Percentiles rank a stretch among this genome's conserved stretches.
These are phyloP conservation scores for Neelides sp. DNA, from an alignment of 1,140 invertebrate species.

Conservation along the genomic window DNA sequence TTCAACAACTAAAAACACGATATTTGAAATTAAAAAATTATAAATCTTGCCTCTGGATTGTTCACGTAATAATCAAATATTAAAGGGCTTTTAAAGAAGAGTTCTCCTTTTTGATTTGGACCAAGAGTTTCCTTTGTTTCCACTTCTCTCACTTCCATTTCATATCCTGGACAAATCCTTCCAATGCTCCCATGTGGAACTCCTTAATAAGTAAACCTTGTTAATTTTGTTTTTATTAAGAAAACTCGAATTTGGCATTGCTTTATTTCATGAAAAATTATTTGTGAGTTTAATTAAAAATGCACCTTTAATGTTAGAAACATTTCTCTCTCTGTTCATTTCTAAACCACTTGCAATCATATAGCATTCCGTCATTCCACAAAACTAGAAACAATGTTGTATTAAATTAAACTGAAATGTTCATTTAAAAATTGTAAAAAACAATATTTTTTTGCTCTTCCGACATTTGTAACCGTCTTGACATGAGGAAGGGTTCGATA, in stretches of 20 bases:
- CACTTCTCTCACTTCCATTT: slow-evolving; percentile 2
- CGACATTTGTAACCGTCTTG: slow-evolving; percentile 5
- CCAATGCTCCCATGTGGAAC: too few relatives aligned
- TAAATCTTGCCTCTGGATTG: too few relatives aligned
- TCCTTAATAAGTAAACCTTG: not conserved
- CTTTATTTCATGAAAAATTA: not conserved
- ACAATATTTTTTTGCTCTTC: too few relatives aligned
- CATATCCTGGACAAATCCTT: slow-evolving; percentile 2
- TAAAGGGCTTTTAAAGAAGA: not conserved
- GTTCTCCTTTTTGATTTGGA: slow-evolving; percentile 3
- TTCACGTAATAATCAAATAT: not conserved
- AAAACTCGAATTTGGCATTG: not conserved
- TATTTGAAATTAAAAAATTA: too few relatives aligned
- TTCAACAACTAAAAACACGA: too few relatives aligned
- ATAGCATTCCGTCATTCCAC: slow-evolving; percentile 15
- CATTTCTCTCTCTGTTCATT: not conserved
- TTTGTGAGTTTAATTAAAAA: not conserved
- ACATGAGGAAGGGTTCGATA: not conserved
- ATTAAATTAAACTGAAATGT: not conserved
- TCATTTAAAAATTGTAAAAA: not conserved
- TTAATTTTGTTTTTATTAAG: not conserved
- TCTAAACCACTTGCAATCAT: not conserved
- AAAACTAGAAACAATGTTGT: slow-evolving; percentile 7
- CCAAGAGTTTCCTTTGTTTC: not conserved
- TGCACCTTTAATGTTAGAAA: not conserved